These are phyloP conservation scores for Drosophila cognata DNA, from an alignment of 2,888 invertebrate species.

Conservation along the genomic window DNA sequence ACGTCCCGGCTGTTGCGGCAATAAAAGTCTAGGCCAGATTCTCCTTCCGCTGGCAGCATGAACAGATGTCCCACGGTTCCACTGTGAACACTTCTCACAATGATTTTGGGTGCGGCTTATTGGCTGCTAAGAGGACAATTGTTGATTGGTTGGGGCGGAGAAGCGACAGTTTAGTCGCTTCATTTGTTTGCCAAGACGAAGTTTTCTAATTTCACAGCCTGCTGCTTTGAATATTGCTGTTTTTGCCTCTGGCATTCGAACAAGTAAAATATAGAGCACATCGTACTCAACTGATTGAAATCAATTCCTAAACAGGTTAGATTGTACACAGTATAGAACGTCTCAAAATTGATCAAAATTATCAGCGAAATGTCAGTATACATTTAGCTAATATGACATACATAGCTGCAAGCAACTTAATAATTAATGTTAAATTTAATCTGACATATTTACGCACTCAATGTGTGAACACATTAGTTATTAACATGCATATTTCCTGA, in stretches of 20 bases:
- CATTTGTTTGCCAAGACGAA: constrained; percentile 61
- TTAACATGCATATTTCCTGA: not conserved
- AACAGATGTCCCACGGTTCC: constrained; percentile 14
- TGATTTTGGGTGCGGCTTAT: constrained; percentile 51
- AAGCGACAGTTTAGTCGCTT: constrained; percentile 25
- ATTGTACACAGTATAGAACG: not conserved
- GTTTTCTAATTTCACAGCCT: constrained; percentile 50
- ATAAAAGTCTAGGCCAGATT: constrained; percentile 48
- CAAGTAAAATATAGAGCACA: constrained; percentile 4
- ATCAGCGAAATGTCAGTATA: not conserved
- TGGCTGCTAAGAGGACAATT: constrained; percentile 61
- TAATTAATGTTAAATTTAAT: not conserved
- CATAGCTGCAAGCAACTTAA: not conserved
- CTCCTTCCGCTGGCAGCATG: constrained; percentile 16
- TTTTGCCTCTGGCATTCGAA: not conserved
- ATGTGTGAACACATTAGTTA: not conserved
- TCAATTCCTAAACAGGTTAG: not conserved
- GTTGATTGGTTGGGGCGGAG: constrained; percentile 20
- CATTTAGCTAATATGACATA: not conserved
- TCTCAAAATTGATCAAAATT: not conserved
- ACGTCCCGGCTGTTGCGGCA: constrained; percentile 45
- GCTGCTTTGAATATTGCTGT: constrained; percentile 27
- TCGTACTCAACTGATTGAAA: constrained; percentile 28
- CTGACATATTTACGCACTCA: not conserved
- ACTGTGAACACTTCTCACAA: constrained; percentile 32